Conservation (phyloP, 2,797 vertebrate genomes). For the Manis crassicaudata region DNA sequence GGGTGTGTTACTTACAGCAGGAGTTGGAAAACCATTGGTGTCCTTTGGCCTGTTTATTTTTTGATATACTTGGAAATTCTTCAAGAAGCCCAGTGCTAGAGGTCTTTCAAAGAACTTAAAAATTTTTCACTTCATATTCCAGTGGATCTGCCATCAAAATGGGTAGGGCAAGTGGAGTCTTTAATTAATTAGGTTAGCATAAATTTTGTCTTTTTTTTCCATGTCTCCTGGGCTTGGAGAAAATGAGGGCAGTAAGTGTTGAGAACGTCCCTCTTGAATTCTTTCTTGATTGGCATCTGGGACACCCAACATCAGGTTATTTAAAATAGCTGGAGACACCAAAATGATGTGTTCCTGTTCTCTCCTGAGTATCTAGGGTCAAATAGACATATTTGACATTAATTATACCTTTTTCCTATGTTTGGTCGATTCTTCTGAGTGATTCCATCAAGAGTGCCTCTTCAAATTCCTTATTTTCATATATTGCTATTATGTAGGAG, state of each 20-base stretch:
- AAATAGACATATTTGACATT: not conserved
- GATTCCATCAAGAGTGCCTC: not conserved
- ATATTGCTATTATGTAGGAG: not conserved
- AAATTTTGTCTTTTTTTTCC: not conserved
- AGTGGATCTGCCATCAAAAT: not conserved
- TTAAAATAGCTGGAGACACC: not conserved
- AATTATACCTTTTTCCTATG: not conserved
- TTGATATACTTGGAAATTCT: slow-evolving; percentile 48
- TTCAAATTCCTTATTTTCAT: not conserved
- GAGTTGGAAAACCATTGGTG: not conserved
- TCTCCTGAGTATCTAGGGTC: not conserved
- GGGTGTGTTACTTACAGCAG: not conserved
- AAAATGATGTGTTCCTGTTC: not conserved
- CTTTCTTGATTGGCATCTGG: not conserved
- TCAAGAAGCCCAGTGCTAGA: not conserved
- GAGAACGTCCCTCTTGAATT: slow-evolving; percentile 26
- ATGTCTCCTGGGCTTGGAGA: not conserved
- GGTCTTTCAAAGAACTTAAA: slow-evolving; percentile 31
- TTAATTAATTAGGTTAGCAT: not conserved
- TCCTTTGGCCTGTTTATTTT: slow-evolving; percentile 22
- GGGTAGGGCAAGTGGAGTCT: not conserved
- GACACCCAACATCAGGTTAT: not conserved
- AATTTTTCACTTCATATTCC: not conserved
- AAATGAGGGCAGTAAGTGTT: not conserved
- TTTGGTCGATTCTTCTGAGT: not conserved